A percentile compares a stretch with the other conserved stretches of the same genome.
phyloP scores from a whole-genome alignment of 2,888 invertebrate genomes.

The Nymphalis polychloros region DNA sequence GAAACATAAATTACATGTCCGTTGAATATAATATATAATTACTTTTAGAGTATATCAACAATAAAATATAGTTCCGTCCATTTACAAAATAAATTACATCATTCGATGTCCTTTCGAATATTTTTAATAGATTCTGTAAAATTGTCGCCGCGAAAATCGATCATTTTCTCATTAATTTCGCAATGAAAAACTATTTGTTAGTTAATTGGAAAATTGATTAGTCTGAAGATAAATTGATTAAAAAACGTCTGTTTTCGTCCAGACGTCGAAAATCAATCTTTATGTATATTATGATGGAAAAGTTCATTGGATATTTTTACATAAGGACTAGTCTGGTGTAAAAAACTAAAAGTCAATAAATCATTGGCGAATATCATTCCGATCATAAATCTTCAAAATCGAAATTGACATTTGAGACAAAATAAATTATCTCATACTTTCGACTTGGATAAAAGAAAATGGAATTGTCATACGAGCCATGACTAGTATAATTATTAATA shows the following conservation, averaged over 20 bases:
- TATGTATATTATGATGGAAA: too few relatives aligned
- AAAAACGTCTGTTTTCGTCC: neutral
- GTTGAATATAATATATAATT: too few relatives aligned
- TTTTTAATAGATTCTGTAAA: constrained; percentile 2
- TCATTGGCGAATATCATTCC: neutral
- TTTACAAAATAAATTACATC: neutral
- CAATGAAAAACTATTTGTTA: constrained; percentile 9
- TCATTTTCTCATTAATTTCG: constrained; percentile 1
- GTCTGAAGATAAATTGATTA: neutral
- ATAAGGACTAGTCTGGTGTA: too few relatives aligned
- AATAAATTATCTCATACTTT: neutral
- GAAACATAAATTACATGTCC: too few relatives aligned
- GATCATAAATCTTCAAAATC: constrained; percentile 1
- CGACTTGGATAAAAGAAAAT: neutral
- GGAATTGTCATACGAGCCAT: too few relatives aligned
- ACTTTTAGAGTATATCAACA: too few relatives aligned
- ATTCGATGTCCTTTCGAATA: too few relatives aligned
- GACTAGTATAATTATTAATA: too few relatives aligned
- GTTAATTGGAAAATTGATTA: constrained; percentile 10
- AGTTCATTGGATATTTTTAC: too few relatives aligned
- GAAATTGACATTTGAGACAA: neutral
- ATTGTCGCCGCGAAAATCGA: neutral
- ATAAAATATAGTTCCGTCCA: neutral
- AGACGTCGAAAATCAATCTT: neutral
- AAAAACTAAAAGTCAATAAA: neutral